These are phyloP conservation scores for Catharus fuscescens DNA, from an alignment of 2,113 vertebrate species.

Conservation along the genomic window DNA sequence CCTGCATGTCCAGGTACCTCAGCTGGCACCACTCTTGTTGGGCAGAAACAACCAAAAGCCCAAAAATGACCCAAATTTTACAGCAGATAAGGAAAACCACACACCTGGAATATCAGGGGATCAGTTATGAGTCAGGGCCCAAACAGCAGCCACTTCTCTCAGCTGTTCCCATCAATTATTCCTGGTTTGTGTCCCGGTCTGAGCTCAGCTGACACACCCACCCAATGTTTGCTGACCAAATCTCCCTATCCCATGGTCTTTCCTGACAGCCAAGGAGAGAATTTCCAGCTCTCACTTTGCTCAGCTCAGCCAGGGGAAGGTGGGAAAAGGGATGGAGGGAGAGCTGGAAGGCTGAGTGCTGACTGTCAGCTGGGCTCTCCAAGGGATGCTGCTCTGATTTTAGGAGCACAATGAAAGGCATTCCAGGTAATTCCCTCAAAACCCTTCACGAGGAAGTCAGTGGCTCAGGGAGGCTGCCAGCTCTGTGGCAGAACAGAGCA, in stretches of 20 bases:
- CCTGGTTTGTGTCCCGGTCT: background rate
- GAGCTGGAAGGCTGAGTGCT: background rate
- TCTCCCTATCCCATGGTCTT: background rate
- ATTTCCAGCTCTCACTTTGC: background rate
- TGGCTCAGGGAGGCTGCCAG: background rate
- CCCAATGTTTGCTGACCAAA: fast-evolving
- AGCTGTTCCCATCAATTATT: background rate
- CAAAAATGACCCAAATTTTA: background rate
- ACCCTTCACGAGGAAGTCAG: background rate
- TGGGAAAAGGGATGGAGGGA: no score
- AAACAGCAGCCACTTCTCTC: background rate
- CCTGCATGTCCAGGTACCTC: background rate
- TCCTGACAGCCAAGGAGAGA: background rate
- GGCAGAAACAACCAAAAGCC: background rate
- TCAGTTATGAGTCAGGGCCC: background rate
- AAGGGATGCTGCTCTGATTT: background rate
- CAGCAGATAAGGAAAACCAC: background rate
- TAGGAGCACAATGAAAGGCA: background rate
- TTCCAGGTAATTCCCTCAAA: background rate
- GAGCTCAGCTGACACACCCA: background rate
- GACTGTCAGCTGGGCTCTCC: background rate
- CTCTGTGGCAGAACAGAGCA: background rate
- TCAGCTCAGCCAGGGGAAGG: background rate
- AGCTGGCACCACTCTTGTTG: background rate
- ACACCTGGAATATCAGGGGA: background rate